A percentile compares a stretch with the other conserved stretches of the same genome.
Conservation (phyloP, 2,888 invertebrate species). For the Entomobrya proxima region DNA sequence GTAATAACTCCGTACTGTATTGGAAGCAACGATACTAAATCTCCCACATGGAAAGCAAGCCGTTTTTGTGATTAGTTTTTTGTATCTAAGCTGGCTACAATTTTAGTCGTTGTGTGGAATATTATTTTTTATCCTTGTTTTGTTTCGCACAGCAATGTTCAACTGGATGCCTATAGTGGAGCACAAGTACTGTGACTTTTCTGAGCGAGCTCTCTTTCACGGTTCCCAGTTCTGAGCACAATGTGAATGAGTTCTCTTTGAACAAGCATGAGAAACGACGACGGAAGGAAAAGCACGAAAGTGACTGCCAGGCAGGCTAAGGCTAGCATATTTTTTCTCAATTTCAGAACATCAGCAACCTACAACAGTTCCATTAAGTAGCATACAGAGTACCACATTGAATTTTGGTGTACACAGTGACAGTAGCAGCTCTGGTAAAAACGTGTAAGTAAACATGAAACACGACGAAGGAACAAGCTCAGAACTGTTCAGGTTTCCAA, state of each 20-base stretch:
- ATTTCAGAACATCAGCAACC: slow-evolving; percentile 39
- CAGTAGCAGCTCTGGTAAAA: background rate
- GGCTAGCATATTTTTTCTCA: slow-evolving; percentile 7
- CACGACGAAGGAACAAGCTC: slow-evolving; percentile 9
- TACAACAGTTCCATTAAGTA: background rate
- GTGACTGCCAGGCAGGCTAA: slow-evolving; percentile 18
- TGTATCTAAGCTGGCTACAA: background rate
- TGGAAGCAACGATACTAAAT: background rate
- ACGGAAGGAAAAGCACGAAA: slow-evolving; percentile 60
- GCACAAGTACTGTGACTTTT: slow-evolving; percentile 28
- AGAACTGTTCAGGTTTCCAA: background rate
- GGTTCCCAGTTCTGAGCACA: slow-evolving; percentile 41
- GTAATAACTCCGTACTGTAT: background rate
- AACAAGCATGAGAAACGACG: slow-evolving; percentile 42
- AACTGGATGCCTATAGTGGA: slow-evolving; percentile 34
- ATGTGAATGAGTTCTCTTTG: slow-evolving; percentile 58
- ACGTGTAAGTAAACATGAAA: slow-evolving; percentile 54
- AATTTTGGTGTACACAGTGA: slow-evolving; percentile 15
- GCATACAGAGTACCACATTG: slow-evolving; percentile 16
- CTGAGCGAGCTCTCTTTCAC: slow-evolving; percentile 43
- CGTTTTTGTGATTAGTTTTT: slow-evolving; percentile 22
- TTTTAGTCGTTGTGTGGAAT: slow-evolving; percentile 9
- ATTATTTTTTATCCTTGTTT: background rate
- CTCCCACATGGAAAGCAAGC: background rate
- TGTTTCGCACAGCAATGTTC: slow-evolving; percentile 28